A percentile compares a stretch with the other conserved stretches of the same genome.
Conservation (phyloP, 2,888 invertebrate genomes). For the Andrena dorsata region DNA sequence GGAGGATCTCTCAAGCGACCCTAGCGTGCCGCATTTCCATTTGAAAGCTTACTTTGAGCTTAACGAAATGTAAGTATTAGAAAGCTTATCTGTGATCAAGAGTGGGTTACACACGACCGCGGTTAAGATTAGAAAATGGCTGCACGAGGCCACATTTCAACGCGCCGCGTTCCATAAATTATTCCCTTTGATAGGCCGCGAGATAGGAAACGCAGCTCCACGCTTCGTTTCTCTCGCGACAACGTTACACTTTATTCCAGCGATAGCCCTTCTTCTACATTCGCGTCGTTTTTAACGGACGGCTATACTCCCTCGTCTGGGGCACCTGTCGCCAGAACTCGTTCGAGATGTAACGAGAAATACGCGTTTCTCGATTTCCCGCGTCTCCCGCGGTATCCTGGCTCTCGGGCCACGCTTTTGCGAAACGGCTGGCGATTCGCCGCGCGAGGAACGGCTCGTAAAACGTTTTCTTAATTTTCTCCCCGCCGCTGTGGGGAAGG, state of each 20-base stretch:
- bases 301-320: neutral
- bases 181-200: neutral
- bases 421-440: neutral
- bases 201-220: neutral
- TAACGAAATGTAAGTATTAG: neutral
- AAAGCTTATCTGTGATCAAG: neutral
- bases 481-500: slow-evolving; percentile 1
- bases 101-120: neutral
- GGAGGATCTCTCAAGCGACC: too few species aligned
- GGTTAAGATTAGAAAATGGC: slow-evolving; percentile 20
- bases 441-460: slow-evolving; percentile 16
- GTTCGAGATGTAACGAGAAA: slow-evolving; percentile 2
- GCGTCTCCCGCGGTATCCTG: neutral
- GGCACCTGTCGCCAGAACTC: slow-evolving; percentile 37
- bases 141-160: slow-evolving; percentile 11
- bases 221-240: neutral
- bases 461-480: slow-evolving; percentile 57
- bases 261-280: neutral
- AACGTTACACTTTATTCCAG: neutral
- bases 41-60: neutral
- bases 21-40: neutral
- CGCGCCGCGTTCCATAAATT: slow-evolving; percentile 33
- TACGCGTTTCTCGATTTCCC: neutral
- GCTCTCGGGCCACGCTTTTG: neutral
- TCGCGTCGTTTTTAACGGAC: slow-evolving; percentile 4